Conservation (phyloP, 2,113 vertebrate species). For the Malurus melanocephalus region DNA sequence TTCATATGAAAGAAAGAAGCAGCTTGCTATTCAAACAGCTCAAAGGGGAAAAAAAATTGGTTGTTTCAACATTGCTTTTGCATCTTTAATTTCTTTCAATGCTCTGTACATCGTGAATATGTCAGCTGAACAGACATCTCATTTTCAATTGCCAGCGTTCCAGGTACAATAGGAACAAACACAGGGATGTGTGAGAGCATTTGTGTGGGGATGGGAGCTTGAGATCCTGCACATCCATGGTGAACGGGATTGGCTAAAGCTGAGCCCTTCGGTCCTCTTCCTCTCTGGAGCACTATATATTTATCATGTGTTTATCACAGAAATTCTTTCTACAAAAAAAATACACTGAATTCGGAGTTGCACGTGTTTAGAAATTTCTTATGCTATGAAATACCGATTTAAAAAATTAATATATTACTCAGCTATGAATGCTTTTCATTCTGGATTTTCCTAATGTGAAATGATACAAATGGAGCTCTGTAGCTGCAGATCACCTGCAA, state of each 20-base stretch:
- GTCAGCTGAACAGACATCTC: neutral
- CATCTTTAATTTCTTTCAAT: conserved; percentile 39
- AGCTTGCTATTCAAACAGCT: neutral
- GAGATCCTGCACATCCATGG: neutral
- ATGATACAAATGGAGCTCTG: neutral
- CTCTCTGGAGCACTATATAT: neutral
- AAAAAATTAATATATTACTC: neutral
- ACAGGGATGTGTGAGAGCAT: neutral
- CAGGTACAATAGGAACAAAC: neutral
- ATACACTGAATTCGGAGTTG: neutral
- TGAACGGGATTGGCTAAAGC: neutral
- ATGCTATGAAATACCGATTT: neutral
- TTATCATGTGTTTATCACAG: neutral
- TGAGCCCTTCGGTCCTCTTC: neutral
- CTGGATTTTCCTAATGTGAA: neutral
- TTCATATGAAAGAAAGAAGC: neutral
- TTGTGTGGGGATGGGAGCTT: neutral
- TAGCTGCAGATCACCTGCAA: neutral
- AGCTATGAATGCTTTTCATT: neutral
- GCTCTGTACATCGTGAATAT: neutral
- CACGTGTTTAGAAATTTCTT: neutral
- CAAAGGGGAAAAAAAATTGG: neutral
- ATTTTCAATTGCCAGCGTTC: neutral
- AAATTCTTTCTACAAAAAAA: neutral
- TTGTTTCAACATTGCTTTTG: conserved; percentile 43